phyloP scores from a whole-genome alignment of 2,797 vertebrate genomes.

The Neosalanx taihuensis region DNA sequence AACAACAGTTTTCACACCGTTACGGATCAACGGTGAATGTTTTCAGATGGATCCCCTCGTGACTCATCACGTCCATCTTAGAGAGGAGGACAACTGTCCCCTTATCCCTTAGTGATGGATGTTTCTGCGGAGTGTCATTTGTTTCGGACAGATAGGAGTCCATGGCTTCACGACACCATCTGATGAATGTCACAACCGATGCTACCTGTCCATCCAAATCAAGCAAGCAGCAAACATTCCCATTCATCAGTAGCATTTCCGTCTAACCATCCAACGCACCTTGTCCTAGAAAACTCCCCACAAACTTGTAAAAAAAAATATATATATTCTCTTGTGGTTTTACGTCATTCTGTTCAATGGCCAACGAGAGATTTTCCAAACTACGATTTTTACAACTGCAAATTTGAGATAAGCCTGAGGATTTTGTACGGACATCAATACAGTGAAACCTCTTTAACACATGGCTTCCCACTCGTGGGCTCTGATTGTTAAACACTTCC shows the following conservation, averaged over 20 bases:
- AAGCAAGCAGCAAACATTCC: neutral
- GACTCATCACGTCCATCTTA: neutral
- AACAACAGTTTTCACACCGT: too few species aligned
- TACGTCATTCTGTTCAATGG: too few species aligned
- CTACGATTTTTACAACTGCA: too few species aligned
- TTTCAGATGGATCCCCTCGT: neutral
- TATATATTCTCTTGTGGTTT: too few species aligned
- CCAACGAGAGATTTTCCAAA: too few species aligned
- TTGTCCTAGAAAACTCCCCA: neutral
- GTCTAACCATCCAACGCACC: neutral
- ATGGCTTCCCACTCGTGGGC: neutral
- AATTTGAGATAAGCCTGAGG: neutral
- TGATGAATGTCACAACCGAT: conserved; percentile 8
- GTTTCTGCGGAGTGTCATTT: conserved; percentile 10
- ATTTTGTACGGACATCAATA: neutral
- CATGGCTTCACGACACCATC: neutral
- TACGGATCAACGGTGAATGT: neutral
- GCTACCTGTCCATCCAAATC: conserved; percentile 4
- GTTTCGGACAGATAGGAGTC: conserved; percentile 14
- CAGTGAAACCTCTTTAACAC: neutral
- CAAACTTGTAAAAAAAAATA: too few species aligned
- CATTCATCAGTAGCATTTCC: conserved; percentile 3
- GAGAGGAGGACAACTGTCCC: neutral
- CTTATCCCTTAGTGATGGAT: conserved; percentile 16
- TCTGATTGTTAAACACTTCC: neutral